Evolutionary conservation across 2,797 vertebrate genomes (phyloP).

Genomic region (Huso huso): DNA sequence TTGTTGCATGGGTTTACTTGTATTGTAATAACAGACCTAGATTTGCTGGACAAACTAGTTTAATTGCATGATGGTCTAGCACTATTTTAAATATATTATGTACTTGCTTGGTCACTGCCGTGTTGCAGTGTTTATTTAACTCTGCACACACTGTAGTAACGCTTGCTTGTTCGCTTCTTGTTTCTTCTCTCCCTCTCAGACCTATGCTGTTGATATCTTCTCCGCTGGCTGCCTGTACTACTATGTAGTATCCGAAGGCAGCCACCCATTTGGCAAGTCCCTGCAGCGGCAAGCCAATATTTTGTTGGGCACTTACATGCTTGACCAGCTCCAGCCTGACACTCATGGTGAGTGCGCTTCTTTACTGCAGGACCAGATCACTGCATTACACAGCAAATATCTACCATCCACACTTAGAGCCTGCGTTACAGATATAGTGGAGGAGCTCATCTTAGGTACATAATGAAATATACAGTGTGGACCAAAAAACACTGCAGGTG

Average conservation of each 20-base stretch:
- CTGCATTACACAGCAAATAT: accelerated
- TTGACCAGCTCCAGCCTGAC: conserved; percentile 69
- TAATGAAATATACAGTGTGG: no score
- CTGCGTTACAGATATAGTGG: not conserved
- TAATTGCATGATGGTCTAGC: no score
- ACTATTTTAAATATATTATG: no score
- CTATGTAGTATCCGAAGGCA: conserved; percentile 85
- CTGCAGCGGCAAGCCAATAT: conserved; percentile 96
- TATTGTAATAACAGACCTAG: no score
- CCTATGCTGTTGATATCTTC: conserved; percentile 90
- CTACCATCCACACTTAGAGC: no score
- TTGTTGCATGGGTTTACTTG: no score
- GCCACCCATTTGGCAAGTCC: conserved; percentile 90
- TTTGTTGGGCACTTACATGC: conserved; percentile 74
- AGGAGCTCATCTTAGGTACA: not conserved
- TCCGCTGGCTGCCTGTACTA: conserved; percentile 95
- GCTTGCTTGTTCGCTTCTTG: no score
- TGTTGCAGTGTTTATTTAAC: no score
- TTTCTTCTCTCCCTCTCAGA: conserved; percentile 52
- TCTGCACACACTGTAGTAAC: no score
- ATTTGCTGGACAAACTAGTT: no score
- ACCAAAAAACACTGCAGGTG: no score
- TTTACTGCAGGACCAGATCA: not conserved
- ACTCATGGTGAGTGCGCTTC: conserved; percentile 66
- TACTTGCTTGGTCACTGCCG: no score